These are phyloP conservation scores for Neopelma chrysocephalum DNA, from an alignment of 2,797 vertebrate species.

Conservation along the genomic window DNA sequence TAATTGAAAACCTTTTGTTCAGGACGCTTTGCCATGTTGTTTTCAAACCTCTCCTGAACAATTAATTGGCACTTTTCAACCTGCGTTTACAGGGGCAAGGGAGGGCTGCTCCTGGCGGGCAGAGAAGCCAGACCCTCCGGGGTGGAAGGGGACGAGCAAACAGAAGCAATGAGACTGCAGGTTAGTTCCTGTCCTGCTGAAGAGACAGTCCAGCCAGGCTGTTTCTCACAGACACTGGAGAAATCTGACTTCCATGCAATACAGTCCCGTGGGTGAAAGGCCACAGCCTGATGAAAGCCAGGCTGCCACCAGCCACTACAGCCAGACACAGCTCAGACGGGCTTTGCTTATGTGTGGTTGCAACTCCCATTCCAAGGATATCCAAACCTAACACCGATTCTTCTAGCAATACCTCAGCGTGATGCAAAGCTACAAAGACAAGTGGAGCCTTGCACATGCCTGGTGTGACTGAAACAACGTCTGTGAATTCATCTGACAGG, in stretches of 20 bases:
- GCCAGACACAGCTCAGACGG: background rate
- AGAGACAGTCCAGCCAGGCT: background rate
- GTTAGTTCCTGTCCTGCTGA: background rate
- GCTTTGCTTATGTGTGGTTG: background rate
- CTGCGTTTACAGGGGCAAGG: background rate
- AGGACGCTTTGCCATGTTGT: background rate
- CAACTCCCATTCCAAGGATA: background rate
- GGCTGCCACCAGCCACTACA: background rate
- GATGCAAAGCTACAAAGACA: background rate
- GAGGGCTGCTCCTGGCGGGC: background rate
- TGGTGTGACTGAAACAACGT: background rate
- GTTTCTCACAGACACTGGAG: background rate
- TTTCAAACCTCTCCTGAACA: background rate
- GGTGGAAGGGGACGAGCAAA: background rate
- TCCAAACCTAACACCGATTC: background rate
- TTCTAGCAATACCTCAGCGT: background rate
- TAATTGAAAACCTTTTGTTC: background rate
- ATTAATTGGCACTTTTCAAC: conserved; percentile 13
- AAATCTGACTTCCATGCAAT: background rate
- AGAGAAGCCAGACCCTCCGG: background rate
- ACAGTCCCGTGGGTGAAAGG: background rate
- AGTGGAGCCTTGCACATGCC: background rate
- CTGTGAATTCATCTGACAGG: background rate
- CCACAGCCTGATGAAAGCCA: background rate
- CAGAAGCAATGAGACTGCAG: background rate